These are phyloP conservation scores for Alviniconcha marisindica DNA, from an alignment of 1,140 invertebrate species.

Conservation along the genomic window DNA sequence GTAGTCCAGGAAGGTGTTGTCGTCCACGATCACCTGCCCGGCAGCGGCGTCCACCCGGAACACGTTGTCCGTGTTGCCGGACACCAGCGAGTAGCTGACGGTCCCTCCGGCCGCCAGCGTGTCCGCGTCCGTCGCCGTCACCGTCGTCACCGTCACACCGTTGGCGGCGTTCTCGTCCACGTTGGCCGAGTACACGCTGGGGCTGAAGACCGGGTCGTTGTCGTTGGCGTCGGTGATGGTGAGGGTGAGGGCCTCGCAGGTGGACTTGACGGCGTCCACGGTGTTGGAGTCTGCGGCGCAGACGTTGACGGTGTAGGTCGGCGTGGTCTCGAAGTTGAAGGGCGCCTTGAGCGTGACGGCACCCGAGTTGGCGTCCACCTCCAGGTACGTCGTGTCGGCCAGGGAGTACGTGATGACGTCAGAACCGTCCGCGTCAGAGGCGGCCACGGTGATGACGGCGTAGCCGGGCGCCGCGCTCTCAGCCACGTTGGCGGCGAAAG, in stretches of 20 bases:
- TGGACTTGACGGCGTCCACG: slow-evolving; percentile 35
- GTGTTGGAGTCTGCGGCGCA: slow-evolving; percentile 45
- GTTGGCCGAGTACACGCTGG: slow-evolving; percentile 40
- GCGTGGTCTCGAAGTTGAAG: slow-evolving; percentile 27
- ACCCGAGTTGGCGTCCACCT: slow-evolving; percentile 29
- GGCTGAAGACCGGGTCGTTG: slow-evolving; percentile 85
- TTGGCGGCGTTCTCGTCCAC: slow-evolving; percentile 52
- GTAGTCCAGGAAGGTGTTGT: slow-evolving; percentile 87
- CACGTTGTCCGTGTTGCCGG: slow-evolving; percentile 48
- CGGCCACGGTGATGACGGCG: slow-evolving; percentile 52
- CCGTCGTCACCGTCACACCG: slow-evolving; percentile 45
- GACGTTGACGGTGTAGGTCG: slow-evolving; percentile 74
- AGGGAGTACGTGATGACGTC: slow-evolving; percentile 54
- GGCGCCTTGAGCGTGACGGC: slow-evolving; percentile 36
- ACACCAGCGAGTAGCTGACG: slow-evolving; percentile 46
- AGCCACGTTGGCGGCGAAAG: slow-evolving; percentile 46
- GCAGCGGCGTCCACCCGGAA: slow-evolving; percentile 42
- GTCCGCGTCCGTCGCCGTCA: slow-evolving; percentile 53
- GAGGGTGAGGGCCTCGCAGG: slow-evolving; percentile 40
- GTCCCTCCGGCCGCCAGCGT: slow-evolving; percentile 15
- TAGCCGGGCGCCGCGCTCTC: slow-evolving; percentile 44
- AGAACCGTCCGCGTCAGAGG: slow-evolving; percentile 54
- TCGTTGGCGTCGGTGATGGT: slow-evolving; percentile 90
- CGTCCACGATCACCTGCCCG: slow-evolving; percentile 44
- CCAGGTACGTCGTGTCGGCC: slow-evolving; percentile 46